Percentiles rank a stretch among this genome's conserved stretches.
Evolutionary conservation across 2,113 vertebrate species (phyloP).

Genomic region (Apaloderma vittatum): DNA sequence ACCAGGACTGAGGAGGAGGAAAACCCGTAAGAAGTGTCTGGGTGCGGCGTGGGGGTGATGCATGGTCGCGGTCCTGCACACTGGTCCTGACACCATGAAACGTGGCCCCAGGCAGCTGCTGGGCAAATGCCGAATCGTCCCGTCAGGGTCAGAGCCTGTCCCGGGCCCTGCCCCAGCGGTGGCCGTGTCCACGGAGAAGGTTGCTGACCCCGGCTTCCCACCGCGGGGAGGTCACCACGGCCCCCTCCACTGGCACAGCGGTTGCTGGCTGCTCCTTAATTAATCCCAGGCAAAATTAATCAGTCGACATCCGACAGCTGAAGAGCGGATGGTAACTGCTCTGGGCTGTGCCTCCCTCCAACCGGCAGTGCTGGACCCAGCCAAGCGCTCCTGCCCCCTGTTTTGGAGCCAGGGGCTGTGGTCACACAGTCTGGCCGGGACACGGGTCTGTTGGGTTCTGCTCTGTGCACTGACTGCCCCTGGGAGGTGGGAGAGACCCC

Average conservation of each 20-base stretch:
- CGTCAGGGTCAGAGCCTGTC: rapidly evolving
- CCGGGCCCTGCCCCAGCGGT: no score
- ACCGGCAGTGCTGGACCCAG: rapidly evolving
- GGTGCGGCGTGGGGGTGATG: rapidly evolving
- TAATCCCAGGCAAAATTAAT: constrained; percentile 71
- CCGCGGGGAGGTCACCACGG: background rate
- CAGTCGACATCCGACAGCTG: constrained; percentile 65
- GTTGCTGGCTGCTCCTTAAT: constrained; percentile 31
- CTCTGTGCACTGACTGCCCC: rapidly evolving
- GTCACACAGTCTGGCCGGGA: rapidly evolving
- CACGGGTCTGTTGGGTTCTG: background rate
- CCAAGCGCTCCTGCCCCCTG: rapidly evolving
- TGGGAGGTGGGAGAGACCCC: rapidly evolving
- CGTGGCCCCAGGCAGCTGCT: rapidly evolving
- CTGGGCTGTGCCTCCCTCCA: background rate
- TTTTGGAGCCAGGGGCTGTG: background rate
- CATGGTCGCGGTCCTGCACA: rapidly evolving
- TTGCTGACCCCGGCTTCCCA: constrained; percentile 37
- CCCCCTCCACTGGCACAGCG: background rate
- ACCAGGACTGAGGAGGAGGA: rapidly evolving
- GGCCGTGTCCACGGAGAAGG: background rate
- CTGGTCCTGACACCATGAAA: background rate
- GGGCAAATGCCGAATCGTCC: rapidly evolving
- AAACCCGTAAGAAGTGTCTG: rapidly evolving
- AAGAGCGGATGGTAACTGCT: background rate